Evolutionary conservation across 2,888 invertebrate species (phyloP).

Genomic region (Ennomos quercinarius): DNA sequence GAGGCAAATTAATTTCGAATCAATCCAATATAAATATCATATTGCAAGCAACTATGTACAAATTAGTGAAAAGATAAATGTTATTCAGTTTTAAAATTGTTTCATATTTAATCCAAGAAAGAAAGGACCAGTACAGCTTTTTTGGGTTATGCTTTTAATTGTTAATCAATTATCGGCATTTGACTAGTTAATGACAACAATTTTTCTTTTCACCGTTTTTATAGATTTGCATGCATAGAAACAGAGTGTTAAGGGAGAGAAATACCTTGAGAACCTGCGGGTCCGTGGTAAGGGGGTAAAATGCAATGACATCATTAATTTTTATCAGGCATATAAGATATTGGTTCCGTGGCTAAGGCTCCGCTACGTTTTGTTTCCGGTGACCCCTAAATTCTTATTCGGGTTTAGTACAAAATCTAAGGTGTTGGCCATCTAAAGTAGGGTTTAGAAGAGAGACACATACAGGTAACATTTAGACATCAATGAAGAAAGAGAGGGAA

Average conservation of each 20-base stretch:
- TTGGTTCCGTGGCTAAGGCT: slow-evolving; percentile 54
- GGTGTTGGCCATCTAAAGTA: slow-evolving; percentile 64
- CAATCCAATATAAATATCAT: slow-evolving; percentile 42
- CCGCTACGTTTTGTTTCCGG: slow-evolving; percentile 66
- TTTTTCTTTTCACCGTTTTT: slow-evolving; percentile 53
- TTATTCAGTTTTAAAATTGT: slow-evolving; percentile 15
- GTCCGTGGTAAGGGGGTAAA: slow-evolving; percentile 83
- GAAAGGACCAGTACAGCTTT: too few relatives aligned
- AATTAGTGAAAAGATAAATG: slow-evolving; percentile 56
- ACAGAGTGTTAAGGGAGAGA: slow-evolving; percentile 81
- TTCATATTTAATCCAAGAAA: too few relatives aligned
- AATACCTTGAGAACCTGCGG: slow-evolving; percentile 87
- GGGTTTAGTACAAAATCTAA: slow-evolving; percentile 63
- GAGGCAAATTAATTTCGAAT: slow-evolving; percentile 50
- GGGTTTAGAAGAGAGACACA: slow-evolving; percentile 68
- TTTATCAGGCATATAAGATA: slow-evolving; percentile 73
- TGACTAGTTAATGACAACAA: background rate
- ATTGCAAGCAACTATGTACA: slow-evolving; percentile 69
- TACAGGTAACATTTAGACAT: slow-evolving; percentile 78
- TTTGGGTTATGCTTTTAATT: too few relatives aligned
- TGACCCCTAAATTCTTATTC: slow-evolving; percentile 70
- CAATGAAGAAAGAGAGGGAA: slow-evolving; percentile 69
- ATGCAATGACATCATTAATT: slow-evolving; percentile 83
- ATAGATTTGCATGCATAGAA: slow-evolving; percentile 77
- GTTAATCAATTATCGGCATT: too few relatives aligned